Base-by-base conservation (phyloP, 2,888 invertebrate genomes). In the Apocheima hispidaria region DNA sequence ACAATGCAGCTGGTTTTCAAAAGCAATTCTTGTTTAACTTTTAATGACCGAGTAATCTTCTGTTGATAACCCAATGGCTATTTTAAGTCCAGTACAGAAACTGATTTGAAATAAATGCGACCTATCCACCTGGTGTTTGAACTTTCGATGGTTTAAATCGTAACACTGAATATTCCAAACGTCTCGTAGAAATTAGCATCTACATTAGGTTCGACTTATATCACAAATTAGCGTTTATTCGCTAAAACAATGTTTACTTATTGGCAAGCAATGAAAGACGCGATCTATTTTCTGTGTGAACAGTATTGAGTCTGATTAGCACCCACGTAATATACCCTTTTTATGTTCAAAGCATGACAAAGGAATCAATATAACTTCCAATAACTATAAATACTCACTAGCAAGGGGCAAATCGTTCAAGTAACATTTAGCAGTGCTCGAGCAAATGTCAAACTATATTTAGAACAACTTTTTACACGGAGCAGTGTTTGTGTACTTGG, bases 381-480 rank as follows among this genome's bases (percentile, higher is more conserved):
- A 50, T 40, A 40, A 40, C 51, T 51, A 51, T 51, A 51, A 30
- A 40, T 46, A 23, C 30, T 28, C 23, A 41, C 2, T 5, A 49
- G 28, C 38, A 43, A 60, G 60, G 49, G 40, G 33, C 48, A n/a
- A 50, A 46, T 48, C 43, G 41, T 48, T 60, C 49, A 43, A 60
- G 60, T 49, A 60, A 50, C 49, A 54, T 60, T 60, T 49, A 60
- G 35, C 40, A 33, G 21, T 36, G 49, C n/a, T 23, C 43, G 55
- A 50, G 43, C 51, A 61, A 61, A 61, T 61, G 61, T 46, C 61
- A 48, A 56, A 48, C 52, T 62, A 62, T 62, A 57, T 62, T 62
- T 62, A 62, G 61, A 52, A 48, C 52, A 33, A 52, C 26, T 56
- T 62, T 62, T 62, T 62, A 49, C 52, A 33, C 38, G 36, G 28